Evolutionary conservation across 1,140 invertebrate genomes (phyloP), one percentile per base, ranked within the genome.

Genomic region (Cheumatopsyche charites): DNA sequence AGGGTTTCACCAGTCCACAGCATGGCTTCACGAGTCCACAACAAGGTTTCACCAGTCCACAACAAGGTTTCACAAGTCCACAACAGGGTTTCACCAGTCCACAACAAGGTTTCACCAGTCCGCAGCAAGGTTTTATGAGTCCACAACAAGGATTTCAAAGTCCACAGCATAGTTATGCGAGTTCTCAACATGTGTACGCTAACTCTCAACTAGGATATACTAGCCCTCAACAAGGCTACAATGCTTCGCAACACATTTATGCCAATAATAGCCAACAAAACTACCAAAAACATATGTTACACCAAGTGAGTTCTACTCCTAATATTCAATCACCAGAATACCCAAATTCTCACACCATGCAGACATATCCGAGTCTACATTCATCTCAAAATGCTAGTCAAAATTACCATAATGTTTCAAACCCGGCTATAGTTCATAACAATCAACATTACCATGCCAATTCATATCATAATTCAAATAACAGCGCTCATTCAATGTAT

Each of bases 311-410:
- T 41, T 12, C 42, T 4, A 69, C 13, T 47, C 45, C 72, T 58
- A 58, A 63, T 4, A 78, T 78, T 52, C 81, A 82, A 58, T 80
- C 81, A 78, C 76, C 81, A 36, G 79, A 78, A 1, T 84, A 82
- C 62, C 81, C 82, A 26, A 82, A 79, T 72, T 80, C 82, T 0
- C 81, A 84, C 47, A 29, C 65, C n/a, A 23, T 43, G 19, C 73
- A 71, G 12, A 17, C 69, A 72, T 63, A 47, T 47, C 15, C 41
- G 7, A 49, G 26, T 26, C 45, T 43, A 7, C 41, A 29, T 9
- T 55, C 63, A 36, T 11, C 58, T 2, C 69, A 65, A 52, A 47
- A 63, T 47, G 3, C 66, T 29, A 52, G 26, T 42, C 45, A 52
- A 9, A 68, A 52, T 55, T 68, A 68, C 11, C 3, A 21, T 4